A percentile compares a stretch with the other conserved stretches of the same genome.
Evolutionary conservation across 2,113 vertebrate genomes (phyloP).

Genomic region (Dasyprocta punctata): DNA sequence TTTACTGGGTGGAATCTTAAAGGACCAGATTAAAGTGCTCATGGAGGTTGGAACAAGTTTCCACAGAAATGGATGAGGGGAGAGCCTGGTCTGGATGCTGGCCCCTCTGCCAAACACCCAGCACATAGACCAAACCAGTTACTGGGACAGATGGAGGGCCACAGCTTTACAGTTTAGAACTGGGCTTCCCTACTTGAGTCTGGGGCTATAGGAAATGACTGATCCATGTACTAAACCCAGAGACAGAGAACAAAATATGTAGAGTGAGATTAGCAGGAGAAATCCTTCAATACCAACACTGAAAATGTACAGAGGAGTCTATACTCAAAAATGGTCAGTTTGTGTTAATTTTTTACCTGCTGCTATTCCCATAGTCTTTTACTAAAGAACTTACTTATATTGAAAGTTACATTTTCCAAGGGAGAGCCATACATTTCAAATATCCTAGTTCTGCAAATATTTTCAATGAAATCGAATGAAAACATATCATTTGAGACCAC

Average conservation of each 20-base stretch:
- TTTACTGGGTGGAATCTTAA: slow-evolving; percentile 12
- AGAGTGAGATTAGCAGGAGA: not conserved
- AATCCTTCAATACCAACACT: slow-evolving; percentile 57
- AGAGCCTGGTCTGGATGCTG: not conserved
- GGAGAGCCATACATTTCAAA: slow-evolving; percentile 79
- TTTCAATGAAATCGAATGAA: slow-evolving; percentile 66
- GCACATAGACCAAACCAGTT: not conserved
- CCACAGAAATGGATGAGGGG: not conserved
- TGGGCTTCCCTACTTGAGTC: not conserved
- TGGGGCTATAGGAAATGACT: not conserved
- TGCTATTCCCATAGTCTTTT: slow-evolving; percentile 50
- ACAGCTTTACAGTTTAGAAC: not conserved
- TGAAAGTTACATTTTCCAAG: slow-evolving; percentile 82
- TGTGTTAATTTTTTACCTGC: slow-evolving; percentile 67
- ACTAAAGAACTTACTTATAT: slow-evolving; percentile 77
- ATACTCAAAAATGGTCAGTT: slow-evolving; percentile 79
- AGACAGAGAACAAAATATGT: not conserved
- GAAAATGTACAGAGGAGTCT: slow-evolving; percentile 8
- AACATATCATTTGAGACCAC: slow-evolving; percentile 76
- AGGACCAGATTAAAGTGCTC: not conserved
- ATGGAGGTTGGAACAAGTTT: not conserved
- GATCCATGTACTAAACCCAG: not conserved
- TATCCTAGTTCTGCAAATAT: slow-evolving; percentile 80
- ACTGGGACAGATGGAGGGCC: not conserved
- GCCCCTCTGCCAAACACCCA: not conserved